Evolutionary conservation across 2,888 invertebrate species (phyloP), one percentile per base, ranked within the genome.

Genomic region (Sericinus montela): DNA sequence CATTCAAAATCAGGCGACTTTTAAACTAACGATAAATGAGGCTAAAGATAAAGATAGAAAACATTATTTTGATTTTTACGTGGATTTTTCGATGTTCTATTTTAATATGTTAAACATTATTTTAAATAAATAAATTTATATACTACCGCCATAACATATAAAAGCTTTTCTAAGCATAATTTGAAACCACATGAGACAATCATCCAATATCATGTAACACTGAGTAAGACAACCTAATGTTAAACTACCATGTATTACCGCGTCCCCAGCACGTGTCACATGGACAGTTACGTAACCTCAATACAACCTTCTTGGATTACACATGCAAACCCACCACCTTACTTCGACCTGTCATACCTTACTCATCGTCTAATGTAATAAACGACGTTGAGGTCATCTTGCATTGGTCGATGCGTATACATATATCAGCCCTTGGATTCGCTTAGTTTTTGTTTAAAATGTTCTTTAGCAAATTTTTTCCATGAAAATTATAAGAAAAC

Each of bases 211-310:
- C 32, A 32, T 32, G 13, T 32, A 35, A 15, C 35, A 11, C 15
- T 13, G 38, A 38, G 19, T 29, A 19, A 48, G 30, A 32, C 34
- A 11, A 19, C 42, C 50, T 51, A 51, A 51, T 38, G 37, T 37
- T 23, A 51, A 42, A 47, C 37, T 8, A 19, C n/a, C 43, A 14
- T 37, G 37, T 15, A 34, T 15, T n/a, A 13, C 32, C 45, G 30
- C 15, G 47, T 40, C 28, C 47, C 37, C 37, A 37, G 15, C 48
- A 45, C 53, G 49, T 53, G 55, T 53, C 54, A 48, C 46, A 44
- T 35, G 13, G 51, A 55, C 55, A 51, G 55, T 55, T 55, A 55
- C 30, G 51, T 45, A 55, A 55, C 55, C 55, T 53, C 42, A 55
- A 55, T 55, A 35, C 48, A 52, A 50, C 51, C 51, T 47, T 45